A percentile compares a stretch with the other conserved stretches of the same genome.
These are phyloP conservation scores for Hoplostethus atlanticus DNA, from an alignment of 2,797 vertebrate genomes.

Conservation along the genomic window DNA sequence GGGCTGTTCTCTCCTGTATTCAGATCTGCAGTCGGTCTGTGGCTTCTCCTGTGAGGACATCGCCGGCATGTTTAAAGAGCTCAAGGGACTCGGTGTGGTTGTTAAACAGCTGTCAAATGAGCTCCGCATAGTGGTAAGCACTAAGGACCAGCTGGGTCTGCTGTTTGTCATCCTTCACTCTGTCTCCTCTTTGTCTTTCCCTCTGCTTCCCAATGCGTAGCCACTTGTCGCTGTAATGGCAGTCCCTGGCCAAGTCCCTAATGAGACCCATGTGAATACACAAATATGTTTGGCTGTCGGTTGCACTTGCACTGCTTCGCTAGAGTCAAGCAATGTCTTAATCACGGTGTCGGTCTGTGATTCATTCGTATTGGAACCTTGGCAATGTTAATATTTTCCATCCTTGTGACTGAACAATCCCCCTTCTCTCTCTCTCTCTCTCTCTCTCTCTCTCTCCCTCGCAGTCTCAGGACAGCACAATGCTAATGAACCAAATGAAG, in stretches of 20 bases:
- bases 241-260: slow-evolving; percentile 70
- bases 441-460: slow-evolving; percentile 30
- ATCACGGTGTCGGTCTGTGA: slow-evolving; percentile 69
- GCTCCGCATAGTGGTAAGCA: slow-evolving; percentile 93
- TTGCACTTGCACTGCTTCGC: slow-evolving; percentile 67
- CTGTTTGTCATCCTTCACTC: slow-evolving; percentile 51
- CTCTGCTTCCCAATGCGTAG: slow-evolving; percentile 53
- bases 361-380: slow-evolving; percentile 80
- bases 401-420: slow-evolving; percentile 52
- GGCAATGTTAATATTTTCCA: slow-evolving; percentile 79
- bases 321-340: slow-evolving; percentile 77
- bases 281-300: slow-evolving; percentile 77
- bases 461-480: slow-evolving; percentile 87
- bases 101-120: slow-evolving; percentile 91
- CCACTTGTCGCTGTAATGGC: slow-evolving; percentile 76
- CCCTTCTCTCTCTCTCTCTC: slow-evolving; percentile 25
- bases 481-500: slow-evolving; percentile 81
- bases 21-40: slow-evolving; percentile 91
- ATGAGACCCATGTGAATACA: slow-evolving; percentile 82
- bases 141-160: slow-evolving; percentile 43
- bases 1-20: slow-evolving; percentile 20
- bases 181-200: slow-evolving; percentile 16
- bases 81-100: slow-evolving; percentile 91
- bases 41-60: slow-evolving; percentile 97
- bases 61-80: slow-evolving; percentile 92